Evolutionary conservation across 2,888 invertebrate genomes (phyloP).

Genomic region (Thymelicus acteon): DNA sequence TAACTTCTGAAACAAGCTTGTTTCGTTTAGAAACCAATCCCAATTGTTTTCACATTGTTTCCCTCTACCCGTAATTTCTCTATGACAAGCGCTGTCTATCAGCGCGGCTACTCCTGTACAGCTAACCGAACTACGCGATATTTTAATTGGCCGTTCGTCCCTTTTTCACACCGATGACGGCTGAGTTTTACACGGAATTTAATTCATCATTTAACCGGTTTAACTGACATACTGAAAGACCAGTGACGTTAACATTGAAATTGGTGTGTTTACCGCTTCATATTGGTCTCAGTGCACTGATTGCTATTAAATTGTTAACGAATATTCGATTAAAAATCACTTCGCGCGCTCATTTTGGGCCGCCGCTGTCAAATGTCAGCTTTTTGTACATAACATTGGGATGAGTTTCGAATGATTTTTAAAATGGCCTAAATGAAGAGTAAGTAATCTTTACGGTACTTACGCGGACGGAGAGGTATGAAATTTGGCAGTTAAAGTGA

Average conservation of each 20-base stretch:
- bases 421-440: not conserved
- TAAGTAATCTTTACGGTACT: not conserved
- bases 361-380: slow-evolving; percentile 15
- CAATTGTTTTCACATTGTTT: slow-evolving; percentile 35
- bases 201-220: slow-evolving; percentile 64
- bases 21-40: slow-evolving; percentile 32
- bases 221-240: slow-evolving; percentile 61
- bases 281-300: slow-evolving; percentile 52
- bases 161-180: slow-evolving; percentile 51
- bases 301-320: slow-evolving; percentile 54
- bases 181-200: slow-evolving; percentile 60
- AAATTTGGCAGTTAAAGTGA: too few relatives aligned
- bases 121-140: slow-evolving; percentile 51
- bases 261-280: slow-evolving; percentile 54
- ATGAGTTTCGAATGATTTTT: not conserved
- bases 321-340: slow-evolving; percentile 47
- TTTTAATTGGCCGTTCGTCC: slow-evolving; percentile 61
- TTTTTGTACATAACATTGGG: slow-evolving; percentile 1
- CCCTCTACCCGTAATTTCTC: slow-evolving; percentile 32
- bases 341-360: slow-evolving; percentile 22
- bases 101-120: slow-evolving; percentile 39
- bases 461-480: too few relatives aligned
- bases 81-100: slow-evolving; percentile 40
- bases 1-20: slow-evolving; percentile 5
- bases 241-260: slow-evolving; percentile 55